These are phyloP conservation scores for Pogonophryne albipinna DNA, from an alignment of 2,797 vertebrate species.

Conservation along the genomic window DNA sequence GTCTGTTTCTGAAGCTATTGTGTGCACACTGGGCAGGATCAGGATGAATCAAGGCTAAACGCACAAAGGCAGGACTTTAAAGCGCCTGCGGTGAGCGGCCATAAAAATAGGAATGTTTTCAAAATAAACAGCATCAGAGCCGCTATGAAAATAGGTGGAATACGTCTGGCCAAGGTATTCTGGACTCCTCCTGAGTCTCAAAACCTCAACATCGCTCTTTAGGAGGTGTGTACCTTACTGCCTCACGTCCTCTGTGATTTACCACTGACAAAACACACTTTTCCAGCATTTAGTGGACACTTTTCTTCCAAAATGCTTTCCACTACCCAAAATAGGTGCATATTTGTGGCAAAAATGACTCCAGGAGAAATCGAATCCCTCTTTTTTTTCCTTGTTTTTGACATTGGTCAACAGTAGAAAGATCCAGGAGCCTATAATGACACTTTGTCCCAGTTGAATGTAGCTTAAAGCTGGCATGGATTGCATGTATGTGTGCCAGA, in stretches of 20 bases:
- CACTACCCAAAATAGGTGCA: slow-evolving; percentile 55
- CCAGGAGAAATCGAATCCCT: slow-evolving; percentile 39
- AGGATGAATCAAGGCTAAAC: slow-evolving; percentile 60
- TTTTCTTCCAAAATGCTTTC: slow-evolving; percentile 46
- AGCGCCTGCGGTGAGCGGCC: slow-evolving; percentile 88
- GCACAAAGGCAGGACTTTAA: slow-evolving; percentile 82
- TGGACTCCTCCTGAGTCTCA: slow-evolving; percentile 70
- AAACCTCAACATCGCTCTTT: slow-evolving; percentile 67
- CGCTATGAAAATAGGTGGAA: slow-evolving; percentile 76
- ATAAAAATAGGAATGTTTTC: slow-evolving; percentile 94
- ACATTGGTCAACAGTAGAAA: slow-evolving; percentile 12
- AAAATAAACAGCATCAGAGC: slow-evolving; percentile 92
- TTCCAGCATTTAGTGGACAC: slow-evolving; percentile 43
- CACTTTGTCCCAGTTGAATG: slow-evolving; percentile 66
- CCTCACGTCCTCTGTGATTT: slow-evolving; percentile 77
- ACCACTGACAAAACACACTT: slow-evolving; percentile 72
- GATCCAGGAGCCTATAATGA: slow-evolving; percentile 27
- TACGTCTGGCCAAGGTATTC: slow-evolving; percentile 72
- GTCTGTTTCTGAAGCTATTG: slow-evolving; percentile 24
- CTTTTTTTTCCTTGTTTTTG: not conserved
- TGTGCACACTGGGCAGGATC: slow-evolving; percentile 27
- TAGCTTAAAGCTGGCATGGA: slow-evolving; percentile 50
- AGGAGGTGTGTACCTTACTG: slow-evolving; percentile 73
- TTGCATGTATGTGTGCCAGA: slow-evolving; percentile 45
- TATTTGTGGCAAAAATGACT: slow-evolving; percentile 53